phyloP scores from a whole-genome alignment of 2,113 vertebrate species.

The Todiramphus saurophagus region DNA sequence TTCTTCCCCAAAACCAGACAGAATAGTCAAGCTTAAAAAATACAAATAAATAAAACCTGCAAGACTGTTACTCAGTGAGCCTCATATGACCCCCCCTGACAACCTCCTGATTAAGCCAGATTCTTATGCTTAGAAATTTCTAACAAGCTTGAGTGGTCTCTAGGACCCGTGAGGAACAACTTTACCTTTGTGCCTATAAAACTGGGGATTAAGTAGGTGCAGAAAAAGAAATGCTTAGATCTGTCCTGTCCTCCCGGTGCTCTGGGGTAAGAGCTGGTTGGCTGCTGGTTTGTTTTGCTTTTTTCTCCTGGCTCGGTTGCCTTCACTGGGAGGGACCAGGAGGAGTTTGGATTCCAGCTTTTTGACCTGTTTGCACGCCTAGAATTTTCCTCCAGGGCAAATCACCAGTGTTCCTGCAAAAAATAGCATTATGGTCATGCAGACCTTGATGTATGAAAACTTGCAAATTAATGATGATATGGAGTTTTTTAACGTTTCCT shows the following conservation, averaged over 20 bases:
- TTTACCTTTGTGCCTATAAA: neutral
- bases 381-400: neutral
- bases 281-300: neutral
- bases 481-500: neutral
- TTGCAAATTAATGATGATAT: neutral
- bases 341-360: neutral
- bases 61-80: neutral
- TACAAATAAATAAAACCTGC: neutral
- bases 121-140: neutral
- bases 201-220: neutral
- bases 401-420: neutral
- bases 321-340: neutral
- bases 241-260: neutral
- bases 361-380: neutral
- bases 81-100: rapidly evolving
- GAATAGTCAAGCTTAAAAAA: neutral
- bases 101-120: neutral
- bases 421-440: neutral
- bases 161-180: neutral
- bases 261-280: neutral
- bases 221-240: neutral
- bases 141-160: neutral
- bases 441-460: neutral
- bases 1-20: neutral
- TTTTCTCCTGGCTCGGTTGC: neutral